Conservation (phyloP, 2,888 invertebrate species). For the Drosophila melanosoma region DNA sequence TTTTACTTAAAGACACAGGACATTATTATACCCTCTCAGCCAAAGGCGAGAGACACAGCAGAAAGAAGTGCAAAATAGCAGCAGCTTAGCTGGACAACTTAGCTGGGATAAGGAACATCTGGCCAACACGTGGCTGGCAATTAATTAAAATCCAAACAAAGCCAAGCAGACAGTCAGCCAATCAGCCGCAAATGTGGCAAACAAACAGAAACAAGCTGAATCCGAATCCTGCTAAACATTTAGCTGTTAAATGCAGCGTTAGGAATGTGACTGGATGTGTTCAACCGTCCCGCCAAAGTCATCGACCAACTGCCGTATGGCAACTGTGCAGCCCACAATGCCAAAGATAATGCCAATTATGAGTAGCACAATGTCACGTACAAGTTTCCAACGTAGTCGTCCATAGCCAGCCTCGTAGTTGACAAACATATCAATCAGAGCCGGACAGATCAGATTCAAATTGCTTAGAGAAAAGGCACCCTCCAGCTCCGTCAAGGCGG, state of each 20-base stretch:
- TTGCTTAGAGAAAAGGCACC: conserved; percentile 65
- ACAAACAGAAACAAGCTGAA: conserved; percentile 24
- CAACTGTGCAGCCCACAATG: conserved; percentile 56
- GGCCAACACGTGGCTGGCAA: conserved; percentile 60
- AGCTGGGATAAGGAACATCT: conserved; percentile 34
- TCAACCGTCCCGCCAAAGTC: conserved; percentile 51
- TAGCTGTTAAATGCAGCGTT: conserved; percentile 22
- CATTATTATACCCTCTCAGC: background rate
- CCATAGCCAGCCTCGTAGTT: conserved; percentile 60
- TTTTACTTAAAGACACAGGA: background rate
- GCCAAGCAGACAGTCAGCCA: conserved; percentile 22
- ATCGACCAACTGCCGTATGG: conserved; percentile 50
- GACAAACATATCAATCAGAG: conserved; percentile 61
- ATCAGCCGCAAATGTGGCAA: conserved; percentile 32
- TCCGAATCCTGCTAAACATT: conserved; percentile 11
- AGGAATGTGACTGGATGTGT: conserved; percentile 1
- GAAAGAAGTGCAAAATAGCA: conserved; percentile 36
- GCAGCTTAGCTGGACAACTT: conserved; percentile 48
- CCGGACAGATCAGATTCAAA: conserved; percentile 63
- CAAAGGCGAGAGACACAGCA: conserved; percentile 9
- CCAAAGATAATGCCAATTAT: conserved; percentile 59
- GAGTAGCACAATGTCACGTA: conserved; percentile 57
- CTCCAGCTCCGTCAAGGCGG: conserved; percentile 63
- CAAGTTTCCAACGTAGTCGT: conserved; percentile 53
- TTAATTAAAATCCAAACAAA: conserved; percentile 81